Conservation (phyloP, 2,797 vertebrate species). For the Sebastes nivosus region DNA sequence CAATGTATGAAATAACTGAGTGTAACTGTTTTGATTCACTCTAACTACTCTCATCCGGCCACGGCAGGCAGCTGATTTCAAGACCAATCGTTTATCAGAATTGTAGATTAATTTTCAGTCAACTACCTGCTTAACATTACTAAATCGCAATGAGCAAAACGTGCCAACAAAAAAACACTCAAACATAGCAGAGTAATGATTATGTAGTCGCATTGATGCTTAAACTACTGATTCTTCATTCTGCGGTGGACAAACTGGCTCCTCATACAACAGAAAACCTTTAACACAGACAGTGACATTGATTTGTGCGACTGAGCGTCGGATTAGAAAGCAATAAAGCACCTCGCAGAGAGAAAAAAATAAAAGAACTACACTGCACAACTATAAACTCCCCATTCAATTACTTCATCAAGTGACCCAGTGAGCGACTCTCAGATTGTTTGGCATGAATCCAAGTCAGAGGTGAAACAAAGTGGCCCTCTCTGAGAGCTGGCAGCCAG, state of each 20-base stretch:
- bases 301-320: conserved; percentile 34
- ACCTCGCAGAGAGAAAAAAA: conserved; percentile 9
- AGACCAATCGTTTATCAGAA: not conserved
- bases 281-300: conserved; percentile 8
- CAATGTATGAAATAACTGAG: not conserved
- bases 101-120: not conserved
- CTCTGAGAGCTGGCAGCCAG: conserved; percentile 60
- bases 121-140: not conserved
- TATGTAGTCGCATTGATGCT: not conserved
- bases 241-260: conserved; percentile 4
- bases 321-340: conserved; percentile 51
- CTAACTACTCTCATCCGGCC: not conserved
- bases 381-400: conserved; percentile 72
- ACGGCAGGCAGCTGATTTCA: not conserved
- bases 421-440: conserved; percentile 63
- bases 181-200: not conserved
- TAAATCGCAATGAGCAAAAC: not conserved
- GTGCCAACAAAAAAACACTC: not conserved
- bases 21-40: not conserved
- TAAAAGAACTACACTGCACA: conserved; percentile 38
- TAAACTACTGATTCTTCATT: conserved; percentile 6
- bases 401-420: conserved; percentile 72
- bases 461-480: conserved; percentile 76
- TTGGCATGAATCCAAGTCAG: conserved; percentile 63
- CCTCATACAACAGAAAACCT: conserved; percentile 5